Conservation (phyloP, 1,140 invertebrate genomes). For the Trinorchestia longiramus region DNA sequence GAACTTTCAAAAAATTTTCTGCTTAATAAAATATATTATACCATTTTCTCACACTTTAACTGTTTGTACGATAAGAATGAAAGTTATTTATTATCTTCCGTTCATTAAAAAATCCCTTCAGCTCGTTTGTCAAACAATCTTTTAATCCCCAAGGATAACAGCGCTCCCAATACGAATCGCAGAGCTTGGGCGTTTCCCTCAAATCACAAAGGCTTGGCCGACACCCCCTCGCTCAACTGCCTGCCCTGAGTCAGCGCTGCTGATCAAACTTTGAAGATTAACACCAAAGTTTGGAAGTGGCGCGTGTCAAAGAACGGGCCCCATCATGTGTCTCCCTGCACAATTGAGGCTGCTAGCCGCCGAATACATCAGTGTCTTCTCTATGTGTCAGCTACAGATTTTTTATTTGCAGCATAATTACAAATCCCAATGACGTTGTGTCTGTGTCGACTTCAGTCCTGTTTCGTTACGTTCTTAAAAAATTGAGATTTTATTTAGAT, state of each 20-base stretch:
- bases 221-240: background rate
- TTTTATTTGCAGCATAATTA: background rate
- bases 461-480: too few relatives aligned
- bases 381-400: background rate
- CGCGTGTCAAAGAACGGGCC: background rate
- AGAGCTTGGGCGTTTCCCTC: background rate
- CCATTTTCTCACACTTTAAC: too few relatives aligned
- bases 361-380: background rate
- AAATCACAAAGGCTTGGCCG: background rate
- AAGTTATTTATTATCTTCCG: too few relatives aligned
- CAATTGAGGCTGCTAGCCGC: background rate
- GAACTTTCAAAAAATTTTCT: too few relatives aligned
- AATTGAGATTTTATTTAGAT: too few relatives aligned
- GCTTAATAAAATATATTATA: too few relatives aligned
- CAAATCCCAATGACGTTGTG: too few relatives aligned
- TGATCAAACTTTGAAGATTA: constrained; percentile 9
- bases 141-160: background rate
- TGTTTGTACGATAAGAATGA: too few relatives aligned
- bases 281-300: background rate
- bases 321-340: background rate
- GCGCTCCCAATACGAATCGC: background rate
- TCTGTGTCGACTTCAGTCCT: background rate
- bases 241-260: background rate
- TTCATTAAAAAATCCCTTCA: too few relatives aligned
- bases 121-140: too few relatives aligned